Conservation (phyloP, 2,888 invertebrate genomes). For the Notodonta ziczac region DNA sequence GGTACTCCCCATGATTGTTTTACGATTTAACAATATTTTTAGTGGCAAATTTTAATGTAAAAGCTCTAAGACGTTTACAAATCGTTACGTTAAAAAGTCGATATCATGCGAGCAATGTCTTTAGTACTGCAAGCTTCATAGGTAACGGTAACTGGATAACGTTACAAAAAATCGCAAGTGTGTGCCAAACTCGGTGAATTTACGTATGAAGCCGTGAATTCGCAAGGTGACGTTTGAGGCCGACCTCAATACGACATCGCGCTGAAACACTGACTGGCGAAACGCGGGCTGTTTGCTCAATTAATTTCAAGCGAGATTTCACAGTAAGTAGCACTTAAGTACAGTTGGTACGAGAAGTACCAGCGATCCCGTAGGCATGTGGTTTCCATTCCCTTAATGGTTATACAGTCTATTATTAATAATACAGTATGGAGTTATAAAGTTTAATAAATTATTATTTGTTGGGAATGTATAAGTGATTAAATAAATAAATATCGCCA, state of each 20-base stretch:
- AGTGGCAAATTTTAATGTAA: too few relatives aligned
- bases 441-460: not conserved
- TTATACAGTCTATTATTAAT: not conserved
- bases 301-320: constrained; percentile 25
- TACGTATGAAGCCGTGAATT: constrained; percentile 26
- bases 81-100: too few relatives aligned
- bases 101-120: too few relatives aligned
- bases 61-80: too few relatives aligned
- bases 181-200: constrained; percentile 22
- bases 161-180: constrained; percentile 6
- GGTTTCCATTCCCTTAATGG: constrained; percentile 4
- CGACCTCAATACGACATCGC: constrained; percentile 22
- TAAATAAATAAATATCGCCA: too few relatives aligned
- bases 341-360: not conserved
- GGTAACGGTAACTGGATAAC: too few relatives aligned
- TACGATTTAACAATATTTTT: too few relatives aligned
- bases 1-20: too few relatives aligned
- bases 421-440: not conserved
- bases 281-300: constrained; percentile 31
- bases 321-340: constrained; percentile 12
- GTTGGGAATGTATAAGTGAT: not conserved
- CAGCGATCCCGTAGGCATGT: not conserved
- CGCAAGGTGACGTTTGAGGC: constrained; percentile 37
- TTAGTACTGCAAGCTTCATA: too few relatives aligned
- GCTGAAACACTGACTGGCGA: constrained; percentile 33